phyloP scores from a whole-genome alignment of 2,888 invertebrate genomes.

The Andrena fulva region DNA sequence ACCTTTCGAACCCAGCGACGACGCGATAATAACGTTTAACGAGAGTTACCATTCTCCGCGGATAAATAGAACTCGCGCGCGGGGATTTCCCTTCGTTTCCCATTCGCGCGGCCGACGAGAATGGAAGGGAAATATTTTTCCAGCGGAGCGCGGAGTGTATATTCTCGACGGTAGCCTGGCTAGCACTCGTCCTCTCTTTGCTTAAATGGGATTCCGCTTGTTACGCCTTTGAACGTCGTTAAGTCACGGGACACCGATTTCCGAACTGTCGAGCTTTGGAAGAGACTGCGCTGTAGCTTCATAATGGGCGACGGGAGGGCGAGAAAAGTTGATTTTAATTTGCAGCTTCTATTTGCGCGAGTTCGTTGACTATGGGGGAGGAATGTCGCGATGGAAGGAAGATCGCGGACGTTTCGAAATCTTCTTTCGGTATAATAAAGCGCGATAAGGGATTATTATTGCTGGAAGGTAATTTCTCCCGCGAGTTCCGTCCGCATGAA shows the following conservation, averaged over 20 bases:
- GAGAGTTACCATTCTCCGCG: conserved; percentile 53
- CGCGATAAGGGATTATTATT: too few relatives aligned
- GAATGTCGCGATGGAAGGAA: not conserved
- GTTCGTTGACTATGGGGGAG: not conserved
- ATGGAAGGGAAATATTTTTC: conserved; percentile 40
- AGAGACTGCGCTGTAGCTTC: not conserved
- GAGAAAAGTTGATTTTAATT: not conserved
- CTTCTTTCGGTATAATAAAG: too few relatives aligned
- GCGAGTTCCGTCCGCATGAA: not conserved
- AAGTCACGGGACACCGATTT: conserved; percentile 17
- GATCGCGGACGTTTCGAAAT: not conserved
- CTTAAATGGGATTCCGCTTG: conserved; percentile 43
- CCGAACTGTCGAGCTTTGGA: not conserved
- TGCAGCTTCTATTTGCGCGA: not conserved
- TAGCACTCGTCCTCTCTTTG: conserved; percentile 1
- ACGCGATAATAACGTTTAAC: conserved; percentile 71
- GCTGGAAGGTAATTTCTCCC: too few relatives aligned
- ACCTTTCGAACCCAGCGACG: conserved; percentile 43
- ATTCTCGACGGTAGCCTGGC: conserved; percentile 11
- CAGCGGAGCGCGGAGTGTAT: not conserved
- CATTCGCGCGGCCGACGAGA: not conserved
- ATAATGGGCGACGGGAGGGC: not conserved
- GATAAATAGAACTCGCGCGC: conserved; percentile 54
- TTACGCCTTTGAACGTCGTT: conserved; percentile 42
- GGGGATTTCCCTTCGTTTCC: not conserved